phyloP scores from a whole-genome alignment of 2,888 invertebrate species.

The Abrostola triplasia region DNA sequence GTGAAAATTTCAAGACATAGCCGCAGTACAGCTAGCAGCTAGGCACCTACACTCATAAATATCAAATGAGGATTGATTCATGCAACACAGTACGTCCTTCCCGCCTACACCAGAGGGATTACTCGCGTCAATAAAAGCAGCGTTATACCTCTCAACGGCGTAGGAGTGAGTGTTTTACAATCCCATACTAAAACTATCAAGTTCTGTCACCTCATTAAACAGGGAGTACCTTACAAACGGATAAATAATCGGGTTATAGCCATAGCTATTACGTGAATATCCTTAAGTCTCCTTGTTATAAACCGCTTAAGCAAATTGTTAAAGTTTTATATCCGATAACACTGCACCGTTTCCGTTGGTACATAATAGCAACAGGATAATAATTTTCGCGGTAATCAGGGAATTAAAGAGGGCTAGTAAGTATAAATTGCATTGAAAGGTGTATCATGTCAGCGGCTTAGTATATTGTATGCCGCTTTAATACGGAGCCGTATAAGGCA shows the following conservation, averaged over 20 bases:
- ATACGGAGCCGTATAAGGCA: too few relatives aligned
- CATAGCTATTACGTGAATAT: constrained; percentile 53
- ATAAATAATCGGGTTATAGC: constrained; percentile 60
- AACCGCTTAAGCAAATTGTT: constrained; percentile 54
- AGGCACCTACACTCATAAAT: neutral
- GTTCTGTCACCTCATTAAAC: constrained; percentile 49
- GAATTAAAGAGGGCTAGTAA: neutral
- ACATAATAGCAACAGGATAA: constrained; percentile 22
- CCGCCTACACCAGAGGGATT: constrained; percentile 1
- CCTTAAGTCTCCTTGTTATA: constrained; percentile 49
- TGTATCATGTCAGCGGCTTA: too few relatives aligned
- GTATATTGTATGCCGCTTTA: too few relatives aligned
- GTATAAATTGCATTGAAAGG: too few relatives aligned
- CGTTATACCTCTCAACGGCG: constrained; percentile 25
- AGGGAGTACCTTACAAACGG: constrained; percentile 36
- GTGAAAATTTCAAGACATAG: constrained; percentile 1
- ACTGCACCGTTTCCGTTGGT: constrained; percentile 32
- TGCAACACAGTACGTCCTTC: neutral
- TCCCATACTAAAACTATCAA: constrained; percentile 38
- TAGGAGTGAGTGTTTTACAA: constrained; percentile 38
- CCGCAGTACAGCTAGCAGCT: too few relatives aligned
- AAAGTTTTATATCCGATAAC: constrained; percentile 49
- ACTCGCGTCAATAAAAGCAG: constrained; percentile 14
- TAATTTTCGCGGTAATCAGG: constrained; percentile 33
- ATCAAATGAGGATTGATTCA: constrained; percentile 2